phyloP scores from a whole-genome alignment of 64 coral and sea anemone genomes.

The Dendronephthya gigantea region DNA sequence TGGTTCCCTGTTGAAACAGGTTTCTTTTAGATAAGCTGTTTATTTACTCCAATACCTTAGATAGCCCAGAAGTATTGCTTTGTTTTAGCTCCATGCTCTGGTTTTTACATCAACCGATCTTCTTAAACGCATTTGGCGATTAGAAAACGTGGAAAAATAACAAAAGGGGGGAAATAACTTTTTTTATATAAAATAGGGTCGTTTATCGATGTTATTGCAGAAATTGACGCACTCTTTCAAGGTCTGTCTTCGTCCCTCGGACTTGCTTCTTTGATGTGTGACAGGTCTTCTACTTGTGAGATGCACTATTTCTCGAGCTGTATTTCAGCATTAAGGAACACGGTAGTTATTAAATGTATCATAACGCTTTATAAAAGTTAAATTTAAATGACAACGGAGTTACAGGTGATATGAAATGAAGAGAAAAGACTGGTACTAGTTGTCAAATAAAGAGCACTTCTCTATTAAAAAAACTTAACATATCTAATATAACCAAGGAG shows the following conservation, averaged over 20 bases:
- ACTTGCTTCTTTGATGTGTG: conserved; percentile 1
- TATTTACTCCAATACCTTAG: not conserved
- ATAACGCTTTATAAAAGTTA: too few relatives aligned
- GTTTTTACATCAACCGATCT: too few relatives aligned
- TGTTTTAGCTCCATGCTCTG: too few relatives aligned
- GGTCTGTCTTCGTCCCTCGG: not conserved
- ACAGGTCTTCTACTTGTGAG: not conserved
- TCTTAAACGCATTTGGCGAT: not conserved
- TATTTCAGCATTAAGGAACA: not conserved
- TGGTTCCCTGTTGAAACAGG: not conserved
- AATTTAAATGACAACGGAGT: too few relatives aligned
- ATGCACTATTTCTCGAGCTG: not conserved
- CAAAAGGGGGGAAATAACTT: too few relatives aligned
- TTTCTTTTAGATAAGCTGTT: not conserved
- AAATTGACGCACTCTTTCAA: not conserved
- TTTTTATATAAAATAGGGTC: too few relatives aligned
- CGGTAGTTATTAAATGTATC: not conserved
- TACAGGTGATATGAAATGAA: too few relatives aligned
- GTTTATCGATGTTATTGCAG: not conserved
- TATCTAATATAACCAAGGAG: too few relatives aligned
- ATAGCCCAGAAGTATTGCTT: too few relatives aligned
- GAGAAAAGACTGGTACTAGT: too few relatives aligned
- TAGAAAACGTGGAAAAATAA: not conserved
- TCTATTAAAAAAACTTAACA: too few relatives aligned
- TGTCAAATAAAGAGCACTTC: too few relatives aligned